Conservation (phyloP, 2,888 invertebrate genomes). For the Magallana nippona region DNA sequence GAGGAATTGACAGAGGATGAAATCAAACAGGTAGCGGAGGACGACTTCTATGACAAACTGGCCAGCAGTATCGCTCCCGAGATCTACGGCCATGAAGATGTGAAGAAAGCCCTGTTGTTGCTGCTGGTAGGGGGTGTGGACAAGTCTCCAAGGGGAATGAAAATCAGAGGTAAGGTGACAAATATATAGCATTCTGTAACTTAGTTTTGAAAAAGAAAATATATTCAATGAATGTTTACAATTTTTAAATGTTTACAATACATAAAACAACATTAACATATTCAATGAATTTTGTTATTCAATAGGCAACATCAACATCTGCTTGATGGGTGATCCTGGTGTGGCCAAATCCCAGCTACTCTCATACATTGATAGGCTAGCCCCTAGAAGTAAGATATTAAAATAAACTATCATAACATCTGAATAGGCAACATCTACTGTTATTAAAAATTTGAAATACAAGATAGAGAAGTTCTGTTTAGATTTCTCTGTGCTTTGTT, state of each 20-base stretch:
- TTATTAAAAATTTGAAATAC: no score
- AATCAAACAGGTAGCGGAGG: conserved; percentile 88
- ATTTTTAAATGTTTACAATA: no score
- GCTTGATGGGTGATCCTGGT: conserved; percentile 99
- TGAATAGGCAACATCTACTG: no score
- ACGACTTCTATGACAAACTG: conserved; percentile 94
- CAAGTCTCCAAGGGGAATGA: conserved; percentile 95
- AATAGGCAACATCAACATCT: conserved; percentile 91
- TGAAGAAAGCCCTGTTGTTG: conserved; percentile 96
- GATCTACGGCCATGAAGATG: conserved; percentile 98
- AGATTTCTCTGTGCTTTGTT: no score
- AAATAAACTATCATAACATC: neutral
- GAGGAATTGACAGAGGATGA: conserved; percentile 90
- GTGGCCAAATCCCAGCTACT: conserved; percentile 99
- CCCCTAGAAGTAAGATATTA: conserved; percentile 87
- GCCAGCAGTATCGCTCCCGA: conserved; percentile 97
- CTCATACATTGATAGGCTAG: conserved; percentile 94
- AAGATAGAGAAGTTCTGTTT: no score
- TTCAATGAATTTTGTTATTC: conserved; percentile 6
- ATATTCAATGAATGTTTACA: no score
- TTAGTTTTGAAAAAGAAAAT: no score
- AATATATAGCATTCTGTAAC: neutral
- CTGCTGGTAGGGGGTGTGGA: conserved; percentile 89
- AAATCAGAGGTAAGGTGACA: conserved; percentile 87
- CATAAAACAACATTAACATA: no score